Evolutionary conservation across 2,888 invertebrate species (phyloP), one percentile per base, ranked within the genome.

Genomic region (Stenurella melanura): DNA sequence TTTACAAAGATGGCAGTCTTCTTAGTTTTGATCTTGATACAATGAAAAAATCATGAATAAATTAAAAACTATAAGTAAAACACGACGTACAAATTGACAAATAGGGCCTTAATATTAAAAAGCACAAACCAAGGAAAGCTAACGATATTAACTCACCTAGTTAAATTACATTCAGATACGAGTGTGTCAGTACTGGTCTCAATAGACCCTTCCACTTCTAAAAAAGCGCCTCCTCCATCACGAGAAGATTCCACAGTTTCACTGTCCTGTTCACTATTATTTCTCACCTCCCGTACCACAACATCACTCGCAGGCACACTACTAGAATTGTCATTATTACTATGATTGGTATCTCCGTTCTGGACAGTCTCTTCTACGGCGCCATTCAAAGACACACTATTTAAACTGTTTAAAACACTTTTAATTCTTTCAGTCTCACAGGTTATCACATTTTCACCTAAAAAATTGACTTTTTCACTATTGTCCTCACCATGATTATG

Each of bases 121-220:
- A 12, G 26, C 26, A 26, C 60, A 57, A 18, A 1, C 0, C 10
- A 10, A 57, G 10, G 57, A n/a, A 57, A 19, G 57, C 11, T 15
- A 19, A 19, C 12, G 60, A n/a, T 34, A 19, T 19, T 58, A 18
- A 81, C 85, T 86, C 76, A 86, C 86, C 85, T 81, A 77, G 77
- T 74, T 68, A 83, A 18, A 58, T 12, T 71, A 57, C 81, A 63
- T 68, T 86, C 89, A 70, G 90, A 90, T 63, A 90, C 91, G 78
- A 92, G 85, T 17, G 92, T 92, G 80, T 92, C 92, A 58, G 92
- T 91, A 85, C 92, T 92, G 50, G 91, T 91, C 83, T 91, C 91
- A 63, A 88, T 86, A n/a, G 89, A 89, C 73, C 86, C 87, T 21
- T 82, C 83, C 67, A 82, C 78, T 38, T 80, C 81, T 57, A 89